phyloP scores from a whole-genome alignment of 64 coral and sea anemone species.

The Porites australiensis region DNA sequence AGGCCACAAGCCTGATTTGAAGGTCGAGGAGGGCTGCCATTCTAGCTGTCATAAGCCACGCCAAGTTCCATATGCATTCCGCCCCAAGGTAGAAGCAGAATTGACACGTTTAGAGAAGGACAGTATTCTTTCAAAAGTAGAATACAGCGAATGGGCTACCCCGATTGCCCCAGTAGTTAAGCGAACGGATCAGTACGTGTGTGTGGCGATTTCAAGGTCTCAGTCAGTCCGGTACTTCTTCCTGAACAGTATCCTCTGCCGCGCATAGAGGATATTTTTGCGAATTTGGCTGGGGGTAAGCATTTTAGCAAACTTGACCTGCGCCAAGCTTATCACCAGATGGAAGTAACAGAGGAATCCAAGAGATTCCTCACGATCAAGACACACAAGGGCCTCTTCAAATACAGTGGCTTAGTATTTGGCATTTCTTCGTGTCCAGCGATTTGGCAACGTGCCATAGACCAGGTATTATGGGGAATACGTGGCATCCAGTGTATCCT shows the following conservation, averaged over 20 bases:
- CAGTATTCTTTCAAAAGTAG: constrained; percentile 49
- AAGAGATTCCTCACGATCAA: constrained; percentile 55
- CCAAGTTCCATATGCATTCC: constrained; percentile 47
- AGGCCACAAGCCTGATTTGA: constrained; percentile 64
- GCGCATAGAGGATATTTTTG: constrained; percentile 25
- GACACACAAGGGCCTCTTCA: constrained; percentile 28
- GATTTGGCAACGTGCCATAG: constrained; percentile 40
- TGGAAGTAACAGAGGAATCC: constrained; percentile 42
- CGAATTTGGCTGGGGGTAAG: constrained; percentile 36
- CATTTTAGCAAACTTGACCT: constrained; percentile 51
- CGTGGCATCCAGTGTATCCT: constrained; percentile 35
- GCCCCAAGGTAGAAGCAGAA: constrained; percentile 35
- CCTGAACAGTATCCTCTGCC: constrained; percentile 53
- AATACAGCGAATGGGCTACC: constrained; percentile 76
- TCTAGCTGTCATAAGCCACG: constrained; percentile 48
- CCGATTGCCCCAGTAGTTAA: constrained; percentile 50
- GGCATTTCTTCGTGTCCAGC: constrained; percentile 15
- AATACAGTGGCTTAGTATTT: constrained; percentile 39
- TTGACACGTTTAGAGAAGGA: too few species aligned
- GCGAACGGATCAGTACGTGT: constrained; percentile 41
- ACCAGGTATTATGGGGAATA: constrained; percentile 29
- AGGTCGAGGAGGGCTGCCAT: constrained; percentile 58
- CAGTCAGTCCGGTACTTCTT: constrained; percentile 56
- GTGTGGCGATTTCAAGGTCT: constrained; percentile 64
- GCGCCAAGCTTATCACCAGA: constrained; percentile 44